Conservation (phyloP, 2,113 vertebrate genomes). For the Haplochromis vanheusdeni region DNA sequence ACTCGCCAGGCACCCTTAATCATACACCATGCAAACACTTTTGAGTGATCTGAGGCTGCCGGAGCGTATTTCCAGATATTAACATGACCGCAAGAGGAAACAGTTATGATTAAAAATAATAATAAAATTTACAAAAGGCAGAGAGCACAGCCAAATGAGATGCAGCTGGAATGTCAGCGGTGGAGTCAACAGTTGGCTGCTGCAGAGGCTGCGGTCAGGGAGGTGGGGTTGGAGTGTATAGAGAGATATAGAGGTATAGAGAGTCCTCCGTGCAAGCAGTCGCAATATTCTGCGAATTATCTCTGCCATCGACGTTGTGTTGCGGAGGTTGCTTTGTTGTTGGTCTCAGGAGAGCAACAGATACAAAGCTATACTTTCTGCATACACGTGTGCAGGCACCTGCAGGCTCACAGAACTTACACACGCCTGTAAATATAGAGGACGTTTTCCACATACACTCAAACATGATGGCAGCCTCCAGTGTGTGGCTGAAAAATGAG, state of each 20-base stretch:
- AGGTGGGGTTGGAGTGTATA: not conserved
- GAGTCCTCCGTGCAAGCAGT: not conserved
- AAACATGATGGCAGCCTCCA: not conserved
- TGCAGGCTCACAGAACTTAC: not conserved
- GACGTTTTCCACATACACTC: not conserved
- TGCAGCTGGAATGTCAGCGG: slow-evolving; percentile 49
- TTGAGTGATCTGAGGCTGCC: slow-evolving; percentile 36
- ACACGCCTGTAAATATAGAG: not conserved
- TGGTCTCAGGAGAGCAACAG: not conserved
- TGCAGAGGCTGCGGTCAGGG: slow-evolving; percentile 2
- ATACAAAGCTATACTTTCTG: not conserved
- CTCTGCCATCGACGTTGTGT: not conserved
- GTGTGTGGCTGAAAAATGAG: not conserved
- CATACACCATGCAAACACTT: slow-evolving; percentile 52
- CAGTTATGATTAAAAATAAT: slow-evolving; percentile 67
- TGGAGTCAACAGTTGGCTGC: slow-evolving; percentile 6
- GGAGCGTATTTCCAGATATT: slow-evolving; percentile 53
- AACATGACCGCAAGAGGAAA: slow-evolving; percentile 62
- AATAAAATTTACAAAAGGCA: slow-evolving; percentile 36
- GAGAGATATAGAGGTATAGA: too few species aligned
- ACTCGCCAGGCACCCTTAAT: slow-evolving; percentile 37
- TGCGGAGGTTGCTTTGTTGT: not conserved
- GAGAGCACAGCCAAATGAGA: slow-evolving; percentile 37
- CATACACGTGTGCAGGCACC: not conserved
- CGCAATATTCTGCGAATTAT: not conserved